phyloP scores from a whole-genome alignment of 37 sponge, comb jelly and placozoan genomes.

The Dysidea cf. avara region DNA sequence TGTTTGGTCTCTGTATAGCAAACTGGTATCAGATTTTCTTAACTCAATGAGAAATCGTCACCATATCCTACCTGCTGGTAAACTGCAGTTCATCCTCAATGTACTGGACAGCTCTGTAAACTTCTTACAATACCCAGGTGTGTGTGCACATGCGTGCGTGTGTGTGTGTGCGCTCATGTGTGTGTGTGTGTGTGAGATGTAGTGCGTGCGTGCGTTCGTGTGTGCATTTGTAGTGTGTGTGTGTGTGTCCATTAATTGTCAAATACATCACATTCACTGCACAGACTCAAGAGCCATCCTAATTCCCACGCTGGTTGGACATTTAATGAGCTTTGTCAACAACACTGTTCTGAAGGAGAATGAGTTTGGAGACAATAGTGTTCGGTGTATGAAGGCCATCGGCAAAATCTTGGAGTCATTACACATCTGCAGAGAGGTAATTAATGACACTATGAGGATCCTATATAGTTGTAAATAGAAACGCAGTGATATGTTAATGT shows the following conservation, averaged over 20 bases:
- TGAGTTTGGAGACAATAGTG: slow-evolving; percentile 10
- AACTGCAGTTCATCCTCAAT: slow-evolving; percentile 35
- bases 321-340: slow-evolving; percentile 26
- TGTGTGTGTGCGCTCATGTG: too few species aligned
- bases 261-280: not conserved
- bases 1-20: slow-evolving; percentile 7
- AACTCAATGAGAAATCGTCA: slow-evolving; percentile 35
- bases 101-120: slow-evolving; percentile 43
- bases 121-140: slow-evolving; percentile 35
- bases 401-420: slow-evolving; percentile 25
- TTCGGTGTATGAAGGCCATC: slow-evolving; percentile 18
- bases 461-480: too few species aligned
- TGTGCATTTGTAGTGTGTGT: too few species aligned
- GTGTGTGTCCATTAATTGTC: not conserved
- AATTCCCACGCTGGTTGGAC: slow-evolving; percentile 36
- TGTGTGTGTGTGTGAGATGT: too few species aligned
- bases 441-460: not conserved
- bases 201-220: too few species aligned
- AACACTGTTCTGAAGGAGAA: slow-evolving; percentile 26
- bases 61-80: slow-evolving; percentile 18
- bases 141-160: not conserved
- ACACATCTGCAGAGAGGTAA: not conserved
- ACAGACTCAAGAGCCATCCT: slow-evolving; percentile 20
- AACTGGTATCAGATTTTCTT: slow-evolving; percentile 24
- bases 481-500: too few species aligned